Conservation (phyloP, 2,113 vertebrate species). For the Gallinago paraguaiae region DNA sequence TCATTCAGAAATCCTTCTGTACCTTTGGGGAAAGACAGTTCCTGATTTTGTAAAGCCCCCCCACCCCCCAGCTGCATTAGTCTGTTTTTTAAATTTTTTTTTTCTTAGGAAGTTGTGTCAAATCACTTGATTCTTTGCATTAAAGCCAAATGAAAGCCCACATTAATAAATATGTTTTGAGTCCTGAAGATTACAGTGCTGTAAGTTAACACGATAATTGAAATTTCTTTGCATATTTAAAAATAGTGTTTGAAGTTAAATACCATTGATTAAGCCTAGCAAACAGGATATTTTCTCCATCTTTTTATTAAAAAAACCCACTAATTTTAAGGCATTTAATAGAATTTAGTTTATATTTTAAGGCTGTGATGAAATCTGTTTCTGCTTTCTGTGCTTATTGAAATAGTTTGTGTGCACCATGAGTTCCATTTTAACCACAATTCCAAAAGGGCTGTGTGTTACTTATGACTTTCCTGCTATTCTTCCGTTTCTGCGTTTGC, state of each 20-base stretch:
- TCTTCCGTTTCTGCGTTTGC: background rate
- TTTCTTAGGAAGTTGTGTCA: background rate
- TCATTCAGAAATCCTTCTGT: background rate
- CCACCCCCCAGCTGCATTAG: background rate
- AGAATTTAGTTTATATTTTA: background rate
- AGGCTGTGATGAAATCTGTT: background rate
- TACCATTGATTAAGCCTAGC: background rate
- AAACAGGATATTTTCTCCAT: background rate
- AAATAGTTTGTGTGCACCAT: background rate
- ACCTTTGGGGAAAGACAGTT: background rate
- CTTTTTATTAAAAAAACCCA: background rate
- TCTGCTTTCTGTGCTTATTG: background rate
- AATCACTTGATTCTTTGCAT: background rate
- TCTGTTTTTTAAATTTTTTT: background rate
- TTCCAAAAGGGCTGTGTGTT: background rate
- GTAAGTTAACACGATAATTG: background rate
- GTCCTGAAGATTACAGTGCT: background rate
- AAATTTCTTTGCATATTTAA: background rate
- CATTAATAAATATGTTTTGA: background rate
- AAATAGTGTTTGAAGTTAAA: background rate
- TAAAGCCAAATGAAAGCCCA: background rate
- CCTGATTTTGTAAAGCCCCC: background rate
- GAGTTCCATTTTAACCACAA: background rate
- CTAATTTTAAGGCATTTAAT: background rate
- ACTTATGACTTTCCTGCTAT: background rate